phyloP scores from a whole-genome alignment of 2,797 vertebrate species.

The Paramormyrops hopkinsi region DNA sequence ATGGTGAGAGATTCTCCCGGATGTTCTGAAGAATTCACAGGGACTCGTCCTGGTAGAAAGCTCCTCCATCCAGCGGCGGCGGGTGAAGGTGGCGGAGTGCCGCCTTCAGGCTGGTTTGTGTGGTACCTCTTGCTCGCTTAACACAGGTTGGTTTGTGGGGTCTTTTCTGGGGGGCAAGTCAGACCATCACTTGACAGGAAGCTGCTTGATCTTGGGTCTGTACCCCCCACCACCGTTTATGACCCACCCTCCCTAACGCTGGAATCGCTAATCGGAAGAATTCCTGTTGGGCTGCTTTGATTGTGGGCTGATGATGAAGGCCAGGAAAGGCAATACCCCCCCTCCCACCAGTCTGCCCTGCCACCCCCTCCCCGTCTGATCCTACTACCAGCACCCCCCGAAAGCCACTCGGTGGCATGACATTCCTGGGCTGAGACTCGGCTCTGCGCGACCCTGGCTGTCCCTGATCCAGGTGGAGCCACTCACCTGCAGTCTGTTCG shows the following conservation, averaged over 20 bases:
- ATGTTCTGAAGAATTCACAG: neutral
- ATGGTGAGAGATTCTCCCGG: neutral
- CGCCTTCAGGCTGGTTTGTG: neutral
- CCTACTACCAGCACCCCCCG: neutral
- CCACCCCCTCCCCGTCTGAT: neutral
- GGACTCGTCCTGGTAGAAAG: neutral
- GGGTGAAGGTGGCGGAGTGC: neutral
- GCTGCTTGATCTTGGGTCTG: neutral
- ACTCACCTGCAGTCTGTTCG: neutral
- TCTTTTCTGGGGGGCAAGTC: neutral
- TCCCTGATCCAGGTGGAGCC: neutral
- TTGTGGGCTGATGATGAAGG: neutral
- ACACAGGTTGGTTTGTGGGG: neutral
- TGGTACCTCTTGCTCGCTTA: neutral
- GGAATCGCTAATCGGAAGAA: neutral
- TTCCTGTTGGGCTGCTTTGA: neutral
- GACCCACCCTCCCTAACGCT: neutral
- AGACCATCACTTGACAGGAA: neutral
- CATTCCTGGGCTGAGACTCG: neutral
- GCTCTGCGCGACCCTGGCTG: neutral
- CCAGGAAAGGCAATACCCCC: neutral
- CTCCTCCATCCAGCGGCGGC: neutral
- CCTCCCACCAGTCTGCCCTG: neutral
- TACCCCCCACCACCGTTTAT: neutral
- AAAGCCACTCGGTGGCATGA: neutral